These are phyloP conservation scores for Origma solitaria DNA, from an alignment of 2,113 vertebrate species.

Conservation along the genomic window DNA sequence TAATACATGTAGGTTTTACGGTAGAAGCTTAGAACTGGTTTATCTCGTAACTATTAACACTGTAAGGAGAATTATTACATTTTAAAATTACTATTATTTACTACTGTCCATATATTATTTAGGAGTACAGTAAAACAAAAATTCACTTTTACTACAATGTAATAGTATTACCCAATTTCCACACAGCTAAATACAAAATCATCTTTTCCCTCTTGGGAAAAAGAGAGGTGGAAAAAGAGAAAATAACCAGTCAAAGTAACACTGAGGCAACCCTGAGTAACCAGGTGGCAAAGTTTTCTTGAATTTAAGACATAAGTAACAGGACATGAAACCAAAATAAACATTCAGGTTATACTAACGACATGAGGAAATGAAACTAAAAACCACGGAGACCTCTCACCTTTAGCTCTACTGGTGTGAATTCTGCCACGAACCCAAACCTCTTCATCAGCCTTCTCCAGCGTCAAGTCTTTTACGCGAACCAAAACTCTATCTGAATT, in stretches of 20 bases:
- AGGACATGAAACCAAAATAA: background rate
- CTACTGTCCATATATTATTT: background rate
- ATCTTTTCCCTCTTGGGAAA: background rate
- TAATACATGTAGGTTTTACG: background rate
- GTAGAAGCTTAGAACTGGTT: background rate
- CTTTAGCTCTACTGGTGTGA: slow-evolving; percentile 98
- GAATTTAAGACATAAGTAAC: background rate
- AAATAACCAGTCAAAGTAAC: background rate
- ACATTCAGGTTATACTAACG: background rate
- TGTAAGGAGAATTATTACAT: background rate
- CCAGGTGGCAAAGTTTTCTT: background rate
- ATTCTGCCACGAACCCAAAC: slow-evolving; percentile 94
- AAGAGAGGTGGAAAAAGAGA: background rate
- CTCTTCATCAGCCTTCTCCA: slow-evolving; percentile 85
- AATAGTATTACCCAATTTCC: background rate
- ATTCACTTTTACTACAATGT: background rate
- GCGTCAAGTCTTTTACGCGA: slow-evolving; percentile 83
- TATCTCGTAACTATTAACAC: background rate
- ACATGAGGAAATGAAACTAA: background rate
- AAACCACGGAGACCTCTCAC: slow-evolving; percentile 71
- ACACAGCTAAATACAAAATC: background rate
- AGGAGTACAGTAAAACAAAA: background rate
- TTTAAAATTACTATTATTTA: background rate
- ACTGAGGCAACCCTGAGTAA: background rate
- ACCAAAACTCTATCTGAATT: slow-evolving; percentile 84